Conservation (phyloP, 2,797 vertebrate species). For the Ispidina picta region DNA sequence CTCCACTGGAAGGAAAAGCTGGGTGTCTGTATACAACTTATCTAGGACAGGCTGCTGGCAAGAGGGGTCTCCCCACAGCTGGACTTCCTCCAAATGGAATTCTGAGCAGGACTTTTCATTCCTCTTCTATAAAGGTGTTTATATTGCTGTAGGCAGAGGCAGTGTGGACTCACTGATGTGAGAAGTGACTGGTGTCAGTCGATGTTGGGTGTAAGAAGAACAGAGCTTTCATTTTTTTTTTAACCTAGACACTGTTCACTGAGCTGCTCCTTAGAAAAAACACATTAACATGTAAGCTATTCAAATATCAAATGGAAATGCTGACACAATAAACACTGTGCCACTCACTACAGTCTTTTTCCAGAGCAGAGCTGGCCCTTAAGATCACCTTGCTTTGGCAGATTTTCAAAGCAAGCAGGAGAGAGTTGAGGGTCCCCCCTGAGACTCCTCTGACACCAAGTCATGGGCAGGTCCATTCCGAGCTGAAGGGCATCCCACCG, state of each 20-base stretch:
- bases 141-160: neutral
- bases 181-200: neutral
- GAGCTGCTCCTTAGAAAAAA: neutral
- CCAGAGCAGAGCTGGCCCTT: slow-evolving; percentile 1
- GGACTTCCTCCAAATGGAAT: neutral
- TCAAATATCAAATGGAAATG: slow-evolving; percentile 40
- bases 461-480: neutral
- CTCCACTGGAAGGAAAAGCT: neutral
- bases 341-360: neutral
- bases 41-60: neutral
- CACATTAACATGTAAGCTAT: neutral
- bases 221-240: neutral
- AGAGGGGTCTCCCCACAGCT: neutral
- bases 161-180: neutral
- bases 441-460: neutral
- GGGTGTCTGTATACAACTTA: neutral
- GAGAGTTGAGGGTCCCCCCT: neutral
- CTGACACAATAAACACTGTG: neutral
- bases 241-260: neutral
- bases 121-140: neutral
- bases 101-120: neutral
- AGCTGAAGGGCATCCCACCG: neutral
- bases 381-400: neutral
- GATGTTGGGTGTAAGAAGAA: neutral
- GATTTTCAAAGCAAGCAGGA: slow-evolving; percentile 27